Conservation (phyloP, 2,113 vertebrate species). For the Nycticebus coucang region DNA sequence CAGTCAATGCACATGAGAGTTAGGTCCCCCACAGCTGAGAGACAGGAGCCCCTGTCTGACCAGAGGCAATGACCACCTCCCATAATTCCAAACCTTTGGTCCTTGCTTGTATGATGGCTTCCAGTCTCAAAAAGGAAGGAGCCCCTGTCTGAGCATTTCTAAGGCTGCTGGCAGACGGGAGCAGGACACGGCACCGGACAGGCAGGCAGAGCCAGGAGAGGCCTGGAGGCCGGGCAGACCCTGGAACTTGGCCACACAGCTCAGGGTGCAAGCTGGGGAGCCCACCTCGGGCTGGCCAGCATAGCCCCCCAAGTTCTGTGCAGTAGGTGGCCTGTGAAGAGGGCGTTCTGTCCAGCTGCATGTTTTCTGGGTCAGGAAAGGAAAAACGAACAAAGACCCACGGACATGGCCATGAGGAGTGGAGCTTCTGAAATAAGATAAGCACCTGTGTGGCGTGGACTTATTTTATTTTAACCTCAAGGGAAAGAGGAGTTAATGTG, state of each 20-base stretch:
- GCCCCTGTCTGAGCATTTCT: not conserved
- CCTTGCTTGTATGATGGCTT: not conserved
- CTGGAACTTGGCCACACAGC: not conserved
- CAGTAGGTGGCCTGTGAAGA: not conserved
- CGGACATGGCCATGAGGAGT: not conserved
- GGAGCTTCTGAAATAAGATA: not conserved
- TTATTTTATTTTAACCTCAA: not conserved
- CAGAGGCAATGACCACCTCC: too few relatives aligned
- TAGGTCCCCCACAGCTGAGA: not conserved
- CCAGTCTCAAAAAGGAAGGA: not conserved
- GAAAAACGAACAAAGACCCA: not conserved
- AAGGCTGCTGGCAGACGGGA: not conserved
- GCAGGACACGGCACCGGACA: not conserved
- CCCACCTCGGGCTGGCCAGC: not conserved
- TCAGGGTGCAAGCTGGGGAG: not conserved
- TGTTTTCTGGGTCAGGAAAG: not conserved
- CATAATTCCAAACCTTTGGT: not conserved
- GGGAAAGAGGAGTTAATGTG: not conserved
- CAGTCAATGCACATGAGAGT: not conserved
- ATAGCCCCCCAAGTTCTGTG: not conserved
- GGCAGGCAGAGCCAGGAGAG: not conserved
- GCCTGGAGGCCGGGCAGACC: too few relatives aligned
- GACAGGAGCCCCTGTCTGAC: not conserved
- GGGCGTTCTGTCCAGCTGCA: not conserved
- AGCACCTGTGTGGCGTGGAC: rapidly evolving